A percentile compares a stretch with the other conserved stretches of the same genome.
Conservation (phyloP, 2,888 invertebrate genomes). For the Drosophila atroscutellata region DNA sequence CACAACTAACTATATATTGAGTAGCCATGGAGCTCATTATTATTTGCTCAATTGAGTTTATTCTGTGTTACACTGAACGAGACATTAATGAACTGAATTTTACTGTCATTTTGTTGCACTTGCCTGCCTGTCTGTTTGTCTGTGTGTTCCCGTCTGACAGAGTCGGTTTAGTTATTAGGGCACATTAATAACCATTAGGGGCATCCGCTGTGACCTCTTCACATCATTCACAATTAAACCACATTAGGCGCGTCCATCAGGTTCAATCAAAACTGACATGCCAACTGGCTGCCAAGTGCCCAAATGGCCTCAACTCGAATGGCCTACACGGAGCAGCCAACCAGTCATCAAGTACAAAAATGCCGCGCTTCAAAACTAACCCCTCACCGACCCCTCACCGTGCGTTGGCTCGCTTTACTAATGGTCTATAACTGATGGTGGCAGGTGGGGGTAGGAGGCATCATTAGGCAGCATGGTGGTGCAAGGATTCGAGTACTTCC, state of each 20-base stretch:
- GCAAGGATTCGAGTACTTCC: conserved; percentile 39
- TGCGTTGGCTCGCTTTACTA: conserved; percentile 34
- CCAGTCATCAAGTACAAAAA: conserved; percentile 35
- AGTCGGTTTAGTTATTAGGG: conserved; percentile 43
- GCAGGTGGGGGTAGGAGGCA: conserved; percentile 3
- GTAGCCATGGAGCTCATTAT: not conserved
- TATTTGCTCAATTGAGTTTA: not conserved
- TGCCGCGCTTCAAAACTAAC: conserved; percentile 15
- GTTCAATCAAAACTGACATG: conserved; percentile 77
- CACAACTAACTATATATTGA: not conserved
- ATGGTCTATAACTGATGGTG: conserved; percentile 59
- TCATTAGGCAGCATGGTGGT: conserved; percentile 52
- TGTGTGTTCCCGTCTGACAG: not conserved
- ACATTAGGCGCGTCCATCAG: conserved; percentile 73
- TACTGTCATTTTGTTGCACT: conserved; percentile 25
- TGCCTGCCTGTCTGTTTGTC: not conserved
- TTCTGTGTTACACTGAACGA: conserved; percentile 2
- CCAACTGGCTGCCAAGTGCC: conserved; percentile 46
- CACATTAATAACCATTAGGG: conserved; percentile 65
- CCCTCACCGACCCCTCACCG: not conserved
- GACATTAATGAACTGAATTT: conserved; percentile 25
- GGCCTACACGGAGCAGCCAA: conserved; percentile 29
- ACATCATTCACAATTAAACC: conserved; percentile 77
- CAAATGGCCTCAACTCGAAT: conserved; percentile 37
- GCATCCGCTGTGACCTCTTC: conserved; percentile 39